Evolutionary conservation across 1,140 invertebrate genomes (phyloP).

Genomic region (Arctopsyche grandis): DNA sequence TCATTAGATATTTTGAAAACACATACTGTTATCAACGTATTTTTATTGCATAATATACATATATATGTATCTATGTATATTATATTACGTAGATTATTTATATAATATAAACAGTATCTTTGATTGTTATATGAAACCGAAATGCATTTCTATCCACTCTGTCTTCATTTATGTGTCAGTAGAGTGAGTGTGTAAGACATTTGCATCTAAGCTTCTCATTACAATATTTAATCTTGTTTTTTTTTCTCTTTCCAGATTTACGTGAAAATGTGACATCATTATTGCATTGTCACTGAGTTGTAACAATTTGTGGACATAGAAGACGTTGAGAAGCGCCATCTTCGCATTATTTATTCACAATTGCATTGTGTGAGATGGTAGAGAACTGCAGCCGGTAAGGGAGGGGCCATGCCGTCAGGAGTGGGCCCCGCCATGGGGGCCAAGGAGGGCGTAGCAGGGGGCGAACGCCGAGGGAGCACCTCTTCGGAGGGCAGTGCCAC

Average conservation of each 20-base stretch:
- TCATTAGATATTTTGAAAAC: too few relatives aligned
- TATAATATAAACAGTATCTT: too few relatives aligned
- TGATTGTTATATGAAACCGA: too few relatives aligned
- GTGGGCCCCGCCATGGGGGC: constrained; percentile 54
- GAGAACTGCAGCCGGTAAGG: constrained; percentile 30
- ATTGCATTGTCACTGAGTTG: neutral
- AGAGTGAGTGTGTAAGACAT: too few relatives aligned
- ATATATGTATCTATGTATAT: too few relatives aligned
- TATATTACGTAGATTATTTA: too few relatives aligned
- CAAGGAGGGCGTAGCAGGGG: constrained; percentile 60
- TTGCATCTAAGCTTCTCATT: too few relatives aligned
- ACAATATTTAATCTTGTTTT: too few relatives aligned
- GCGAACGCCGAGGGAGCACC: constrained; percentile 65
- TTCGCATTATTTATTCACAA: neutral
- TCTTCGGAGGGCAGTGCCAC: constrained; percentile 65
- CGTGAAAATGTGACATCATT: constrained; percentile 27
- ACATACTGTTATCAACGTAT: too few relatives aligned
- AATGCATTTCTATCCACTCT: too few relatives aligned
- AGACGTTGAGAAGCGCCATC: neutral
- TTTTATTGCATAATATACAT: too few relatives aligned
- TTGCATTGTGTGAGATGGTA: constrained; percentile 29
- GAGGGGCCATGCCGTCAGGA: constrained; percentile 63
- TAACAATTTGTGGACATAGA: neutral
- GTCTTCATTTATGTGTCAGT: too few relatives aligned
- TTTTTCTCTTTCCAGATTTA: constrained; percentile 19